Evolutionary conservation across 1,140 invertebrate genomes (phyloP), one percentile per base, ranked within the genome.

Genomic region (Drosophila lowei): DNA sequence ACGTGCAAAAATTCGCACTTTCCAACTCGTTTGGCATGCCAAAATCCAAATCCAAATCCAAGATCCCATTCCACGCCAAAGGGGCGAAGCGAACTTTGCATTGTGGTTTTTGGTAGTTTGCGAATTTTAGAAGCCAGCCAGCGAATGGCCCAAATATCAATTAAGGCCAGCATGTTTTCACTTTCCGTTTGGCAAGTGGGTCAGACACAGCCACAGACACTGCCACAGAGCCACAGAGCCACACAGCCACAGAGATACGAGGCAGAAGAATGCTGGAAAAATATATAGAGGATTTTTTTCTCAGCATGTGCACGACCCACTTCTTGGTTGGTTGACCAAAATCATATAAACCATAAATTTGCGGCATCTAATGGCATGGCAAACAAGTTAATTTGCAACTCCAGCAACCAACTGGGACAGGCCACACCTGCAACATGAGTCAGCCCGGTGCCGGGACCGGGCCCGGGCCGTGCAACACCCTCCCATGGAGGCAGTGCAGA

Each of bases 1-100:
- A 81, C 81, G 81, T 86, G 81, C 78, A 86, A 86, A 86, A 86
- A 86, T 86, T 86, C 81, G 83, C 81, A 86, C 81, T 86, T 86
- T 86, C 81, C 81, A 86, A 86, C 81, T 86, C 73, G 81, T 85
- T 85, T 83, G 70, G 58, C 48, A 71, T 66, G 62, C 71, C 65
- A 61, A 76, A 76, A 53, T 46, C 44, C 23, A 23, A 76, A 53
- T 46, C 44, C 23, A 23, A 23, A 23, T 18, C 18, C 18, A 18
- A 23, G 5, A 25, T 25, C 43, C 21, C 48, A 66, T 48, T 60
- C 21, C 49, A 67, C 43, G 54, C 61, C 49, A 55, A 77, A 56
- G 53, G 60, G 42, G 47, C 72, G 25, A 84, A 77, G 47, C 72
- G 25, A 84, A 77, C 43, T 42, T 64, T 58, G 70, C 53, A 64